Percentiles rank a stretch among this genome's conserved stretches.
Evolutionary conservation across 35 echinoderm and acorn worm genomes (phyloP).

Genomic region (Hemicentrotus pulcherrimus): DNA sequence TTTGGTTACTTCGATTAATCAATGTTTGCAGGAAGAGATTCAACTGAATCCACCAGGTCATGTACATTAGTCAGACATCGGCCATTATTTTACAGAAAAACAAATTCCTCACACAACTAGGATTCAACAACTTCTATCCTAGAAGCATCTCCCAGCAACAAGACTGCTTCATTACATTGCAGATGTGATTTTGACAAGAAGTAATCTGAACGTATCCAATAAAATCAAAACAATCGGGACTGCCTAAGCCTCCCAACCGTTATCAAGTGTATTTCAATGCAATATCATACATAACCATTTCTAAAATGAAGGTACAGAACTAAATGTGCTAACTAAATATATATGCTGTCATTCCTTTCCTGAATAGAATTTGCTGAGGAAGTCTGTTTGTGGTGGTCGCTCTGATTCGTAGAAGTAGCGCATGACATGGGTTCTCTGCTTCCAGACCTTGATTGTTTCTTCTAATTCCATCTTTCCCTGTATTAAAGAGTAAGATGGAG

Average conservation of each 20-base stretch:
- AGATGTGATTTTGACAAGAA: background rate
- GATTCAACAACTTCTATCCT: background rate
- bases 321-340: background rate
- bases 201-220: background rate
- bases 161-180: background rate
- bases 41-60: background rate
- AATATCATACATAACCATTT: background rate
- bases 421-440: conserved; percentile 93
- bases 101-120: background rate
- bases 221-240: background rate
- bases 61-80: background rate
- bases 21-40: background rate
- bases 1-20: background rate
- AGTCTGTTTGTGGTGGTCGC: conserved; percentile 76
- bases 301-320: background rate
- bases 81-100: background rate
- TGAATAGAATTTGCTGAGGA: conserved; percentile 91
- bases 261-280: background rate
- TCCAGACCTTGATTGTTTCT: conserved; percentile 96
- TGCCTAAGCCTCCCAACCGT: background rate
- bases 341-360: conserved; percentile 63
- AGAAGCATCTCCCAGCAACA: background rate
- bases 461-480: conserved; percentile 98
- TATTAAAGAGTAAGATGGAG: background rate
- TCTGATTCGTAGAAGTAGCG: conserved; percentile 81